These are phyloP conservation scores for Microtus pennsylvanicus DNA, from an alignment of 2,113 vertebrate species.

Conservation along the genomic window DNA sequence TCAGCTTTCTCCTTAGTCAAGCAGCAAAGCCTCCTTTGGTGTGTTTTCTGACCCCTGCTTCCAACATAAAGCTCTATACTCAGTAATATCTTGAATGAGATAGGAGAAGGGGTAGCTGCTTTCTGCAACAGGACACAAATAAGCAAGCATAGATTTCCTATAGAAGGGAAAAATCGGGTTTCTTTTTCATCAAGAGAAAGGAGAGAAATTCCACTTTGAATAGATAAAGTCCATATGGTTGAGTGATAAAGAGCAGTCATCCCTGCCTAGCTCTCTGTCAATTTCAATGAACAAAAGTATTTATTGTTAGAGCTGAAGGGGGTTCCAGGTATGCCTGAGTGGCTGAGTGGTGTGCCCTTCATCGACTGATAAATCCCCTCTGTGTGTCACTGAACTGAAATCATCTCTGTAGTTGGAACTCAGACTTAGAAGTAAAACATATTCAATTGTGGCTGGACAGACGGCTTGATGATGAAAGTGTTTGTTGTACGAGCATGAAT, in stretches of 20 bases:
- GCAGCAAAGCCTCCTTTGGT: too few relatives aligned
- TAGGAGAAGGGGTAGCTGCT: neutral
- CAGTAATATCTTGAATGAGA: neutral
- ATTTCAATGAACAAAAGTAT: neutral
- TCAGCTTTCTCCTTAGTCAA: neutral
- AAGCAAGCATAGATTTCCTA: slow-evolving; percentile 64
- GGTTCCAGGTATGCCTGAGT: neutral
- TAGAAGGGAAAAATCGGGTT: neutral
- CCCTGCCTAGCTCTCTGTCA: neutral
- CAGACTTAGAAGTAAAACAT: neutral
- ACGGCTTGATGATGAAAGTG: neutral
- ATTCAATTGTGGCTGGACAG: neutral
- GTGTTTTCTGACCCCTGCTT: neutral
- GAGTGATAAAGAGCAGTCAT: neutral
- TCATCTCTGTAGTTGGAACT: neutral
- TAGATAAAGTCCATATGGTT: neutral
- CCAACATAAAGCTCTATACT: neutral
- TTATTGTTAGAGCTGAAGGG: neutral
- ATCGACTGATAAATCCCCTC: neutral
- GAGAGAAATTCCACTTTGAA: neutral
- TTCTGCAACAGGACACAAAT: neutral
- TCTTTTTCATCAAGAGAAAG: slow-evolving; percentile 52
- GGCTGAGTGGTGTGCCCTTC: neutral
- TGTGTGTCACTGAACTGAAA: neutral
- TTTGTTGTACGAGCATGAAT: neutral